These are phyloP conservation scores for Wiebesia pumilae DNA, from an alignment of 1,140 invertebrate species.

Conservation along the genomic window DNA sequence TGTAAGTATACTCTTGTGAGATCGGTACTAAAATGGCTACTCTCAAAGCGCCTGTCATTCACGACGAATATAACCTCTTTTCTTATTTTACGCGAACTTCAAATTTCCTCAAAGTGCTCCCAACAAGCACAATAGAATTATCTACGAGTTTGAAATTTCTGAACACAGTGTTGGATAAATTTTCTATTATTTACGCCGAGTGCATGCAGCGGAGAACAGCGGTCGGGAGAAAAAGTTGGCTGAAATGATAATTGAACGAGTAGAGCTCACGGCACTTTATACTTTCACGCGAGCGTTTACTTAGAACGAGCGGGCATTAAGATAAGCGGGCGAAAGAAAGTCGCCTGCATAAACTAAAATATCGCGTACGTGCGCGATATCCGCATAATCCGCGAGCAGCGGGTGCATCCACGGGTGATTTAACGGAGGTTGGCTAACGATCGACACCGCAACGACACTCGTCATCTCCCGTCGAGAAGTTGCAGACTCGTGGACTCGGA, in stretches of 20 bases:
- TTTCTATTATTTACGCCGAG: not conserved
- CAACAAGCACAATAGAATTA: not conserved
- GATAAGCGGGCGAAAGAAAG: slow-evolving; percentile 5
- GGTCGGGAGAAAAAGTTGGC: too few relatives aligned
- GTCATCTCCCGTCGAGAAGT: not conserved
- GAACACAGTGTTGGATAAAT: not conserved
- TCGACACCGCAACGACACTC: not conserved
- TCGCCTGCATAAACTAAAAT: not conserved
- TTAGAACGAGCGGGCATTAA: not conserved
- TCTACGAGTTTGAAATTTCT: not conserved
- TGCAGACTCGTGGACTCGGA: not conserved
- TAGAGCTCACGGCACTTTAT: not conserved
- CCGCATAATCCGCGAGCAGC: not conserved
- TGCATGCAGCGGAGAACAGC: too few relatives aligned
- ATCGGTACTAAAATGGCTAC: not conserved
- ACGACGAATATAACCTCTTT: not conserved
- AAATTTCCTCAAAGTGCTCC: not conserved
- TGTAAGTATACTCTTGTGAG: too few relatives aligned
- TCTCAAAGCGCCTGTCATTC: not conserved
- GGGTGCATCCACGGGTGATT: not conserved
- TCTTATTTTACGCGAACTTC: not conserved
- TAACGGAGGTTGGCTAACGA: not conserved
- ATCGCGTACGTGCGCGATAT: not conserved
- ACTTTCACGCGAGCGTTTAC: not conserved
- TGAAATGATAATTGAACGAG: too few relatives aligned